phyloP scores from a whole-genome alignment of 2,113 vertebrate species.

The Onychostruthus taczanowskii region DNA sequence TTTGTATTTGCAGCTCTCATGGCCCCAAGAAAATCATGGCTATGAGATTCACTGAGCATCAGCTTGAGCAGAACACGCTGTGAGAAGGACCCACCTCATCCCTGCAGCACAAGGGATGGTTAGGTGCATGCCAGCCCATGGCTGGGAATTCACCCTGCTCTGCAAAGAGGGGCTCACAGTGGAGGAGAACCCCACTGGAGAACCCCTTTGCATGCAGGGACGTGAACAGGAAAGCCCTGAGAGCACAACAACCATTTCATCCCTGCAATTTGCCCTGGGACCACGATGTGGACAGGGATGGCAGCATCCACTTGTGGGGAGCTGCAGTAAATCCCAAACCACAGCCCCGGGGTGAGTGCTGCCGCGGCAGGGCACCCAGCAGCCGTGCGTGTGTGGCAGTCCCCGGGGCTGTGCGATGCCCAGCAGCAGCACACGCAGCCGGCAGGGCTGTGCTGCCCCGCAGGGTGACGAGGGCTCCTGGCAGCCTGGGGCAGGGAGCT shows the following conservation, averaged over 20 bases:
- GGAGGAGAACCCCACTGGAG: neutral
- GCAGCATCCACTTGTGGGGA: rapidly evolving
- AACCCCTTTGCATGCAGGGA: neutral
- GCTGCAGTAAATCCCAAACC: neutral
- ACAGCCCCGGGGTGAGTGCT: neutral
- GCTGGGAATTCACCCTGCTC: neutral
- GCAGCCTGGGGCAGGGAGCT: neutral
- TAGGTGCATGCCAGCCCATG: neutral
- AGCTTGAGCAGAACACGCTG: neutral
- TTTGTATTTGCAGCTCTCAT: neutral
- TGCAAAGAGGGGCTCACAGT: neutral
- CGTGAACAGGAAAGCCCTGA: neutral
- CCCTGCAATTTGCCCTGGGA: neutral
- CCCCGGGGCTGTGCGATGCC: neutral
- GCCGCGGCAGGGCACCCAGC: neutral
- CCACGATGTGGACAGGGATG: no score
- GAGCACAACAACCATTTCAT: neutral
- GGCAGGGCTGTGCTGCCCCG: neutral
- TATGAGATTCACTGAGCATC: neutral
- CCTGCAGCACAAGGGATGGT: neutral
- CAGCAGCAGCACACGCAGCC: rapidly evolving
- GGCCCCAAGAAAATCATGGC: neutral
- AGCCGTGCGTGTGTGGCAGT: neutral
- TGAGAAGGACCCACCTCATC: neutral
- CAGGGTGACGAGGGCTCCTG: neutral